Conservation (phyloP, 2,888 invertebrate genomes). For the Drosophila antonietae region DNA sequence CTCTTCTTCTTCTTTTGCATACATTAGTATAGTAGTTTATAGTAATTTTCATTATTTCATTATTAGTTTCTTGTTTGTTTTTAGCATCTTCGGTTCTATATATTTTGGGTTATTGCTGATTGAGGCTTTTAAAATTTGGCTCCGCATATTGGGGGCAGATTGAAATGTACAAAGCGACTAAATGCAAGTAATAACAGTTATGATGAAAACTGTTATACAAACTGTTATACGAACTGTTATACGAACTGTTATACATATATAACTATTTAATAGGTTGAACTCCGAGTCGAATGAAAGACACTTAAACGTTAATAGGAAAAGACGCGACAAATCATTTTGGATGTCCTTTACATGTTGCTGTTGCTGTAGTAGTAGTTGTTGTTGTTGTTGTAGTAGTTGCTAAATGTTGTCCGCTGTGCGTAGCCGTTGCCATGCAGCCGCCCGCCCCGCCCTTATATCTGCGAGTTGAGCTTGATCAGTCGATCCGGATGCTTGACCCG, state of each 20-base stretch:
- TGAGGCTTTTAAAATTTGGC: constrained; percentile 46
- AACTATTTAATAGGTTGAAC: constrained; percentile 21
- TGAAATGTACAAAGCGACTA: constrained; percentile 59
- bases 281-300: constrained; percentile 29
- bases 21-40: constrained; percentile 22
- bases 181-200: constrained; percentile 59
- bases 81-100: constrained; percentile 77
- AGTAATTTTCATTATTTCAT: constrained; percentile 9
- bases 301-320: constrained; percentile 65
- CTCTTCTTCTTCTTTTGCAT: constrained; percentile 14
- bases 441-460: constrained; percentile 75
- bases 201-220: not conserved
- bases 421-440: not conserved
- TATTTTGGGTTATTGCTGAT: constrained; percentile 75
- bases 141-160: constrained; percentile 28
- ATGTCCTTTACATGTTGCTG: constrained; percentile 1
- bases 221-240: not conserved
- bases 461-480: constrained; percentile 83
- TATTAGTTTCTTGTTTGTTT: constrained; percentile 7
- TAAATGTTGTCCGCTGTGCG: constrained; percentile 15
- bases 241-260: not conserved
- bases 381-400: constrained; percentile 33
- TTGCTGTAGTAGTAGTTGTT: not conserved
- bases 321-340: constrained; percentile 34
- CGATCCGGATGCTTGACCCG: constrained; percentile 89